Base-by-base conservation (phyloP, 30 jellyfish, hydroid and myxozoan species). In the Sanderia malayensis region DNA sequence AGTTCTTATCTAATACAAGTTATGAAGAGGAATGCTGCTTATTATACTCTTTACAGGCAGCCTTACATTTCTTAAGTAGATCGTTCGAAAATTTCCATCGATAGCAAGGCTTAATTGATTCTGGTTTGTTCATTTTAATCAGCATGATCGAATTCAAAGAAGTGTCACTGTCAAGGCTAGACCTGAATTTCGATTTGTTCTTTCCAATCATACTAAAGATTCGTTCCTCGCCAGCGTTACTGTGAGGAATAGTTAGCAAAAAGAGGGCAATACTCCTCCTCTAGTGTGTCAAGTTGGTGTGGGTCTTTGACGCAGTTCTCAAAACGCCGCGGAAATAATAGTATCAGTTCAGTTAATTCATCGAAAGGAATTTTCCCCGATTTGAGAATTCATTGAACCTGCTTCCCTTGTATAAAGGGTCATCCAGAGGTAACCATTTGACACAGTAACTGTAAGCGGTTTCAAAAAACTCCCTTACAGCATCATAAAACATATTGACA, bases 371-470 rank as follows among this genome's bases (percentile, higher is more conserved):
- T 67, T 67, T 28, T 28, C 62, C 67, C 67, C 27, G 79, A 67
- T 67, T 28, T 31, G 67, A 31, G 49, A 67, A 69, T 33, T 69
- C 69, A 45, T 32, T 69, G 69, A 69, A 69, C 73, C 69, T 69
- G 79, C 86, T 45, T 34, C 65, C 71, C 62, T 67, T 79, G 47
- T 58, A 29, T 29, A 68, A 37, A 26, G 69, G 79, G 62, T 79
- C 87, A 52, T 79, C 87, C 67, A 79, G 47, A 0, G 87, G 92
- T 23, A 67, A 46, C 86, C 86, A 66, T 44, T 67, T 69, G 55
- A 68, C 58, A 57, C 78, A 67, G 61, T 79, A 79, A 19, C 61
- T 37, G 86, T 17, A 79, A 9, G 86, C 79, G 45, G 86, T 53
- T 25, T 29, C 78, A 49, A 24, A 79, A 69, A 66, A 79, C 46